Base-by-base conservation (phyloP, 2,113 vertebrate species). In the Rhagologus leucostigma region DNA sequence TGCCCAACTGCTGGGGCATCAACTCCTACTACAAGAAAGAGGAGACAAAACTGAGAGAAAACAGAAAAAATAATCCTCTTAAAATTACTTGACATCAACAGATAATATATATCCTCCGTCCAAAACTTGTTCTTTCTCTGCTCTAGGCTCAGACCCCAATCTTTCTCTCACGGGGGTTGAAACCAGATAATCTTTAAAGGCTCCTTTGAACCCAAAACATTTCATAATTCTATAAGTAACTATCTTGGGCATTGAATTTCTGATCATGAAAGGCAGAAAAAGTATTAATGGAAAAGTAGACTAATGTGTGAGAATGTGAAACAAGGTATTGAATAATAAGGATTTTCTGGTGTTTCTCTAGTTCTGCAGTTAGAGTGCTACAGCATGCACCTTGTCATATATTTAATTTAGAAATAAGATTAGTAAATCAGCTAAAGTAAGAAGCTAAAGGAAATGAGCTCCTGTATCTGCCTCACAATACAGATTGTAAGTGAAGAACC, bases 321-420 rank as follows among this genome's bases (percentile, higher is more conserved):
- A 87, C 13, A 26, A 94, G 76, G 10, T 41, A 53, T n/a, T 57
- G 32, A 76, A 88, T 56, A 80, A 69, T 24, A 29, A 94, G 20
- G 19, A 60, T 60, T 68, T 94, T 75, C 52, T 82, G 39, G 29
- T 75, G 49, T 47, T 84, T 68, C 53, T 76, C 41, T 83, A 21
- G n/a, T 59, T 88, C 65, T 88, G 23, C 29, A 49, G 33, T 76
- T 75, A 49, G 29, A 64, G 49, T 83, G 41, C 49, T 71, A 32
- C 49, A 53, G 9, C 10, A n/a, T 47, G 30, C 14, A 60, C 17
- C 14, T 78, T 44, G 29, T 27, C 23, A 32, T 18, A 16, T 30
- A 56, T 81, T 92, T 87, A 52, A 85, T 85, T 90, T 60, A 69
- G 65, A 87, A 85, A 56, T 10, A 21, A 87, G 10, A 53, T 85